Evolutionary conservation across 2,888 invertebrate genomes (phyloP).

Genomic region (Idaea dimidiata): DNA sequence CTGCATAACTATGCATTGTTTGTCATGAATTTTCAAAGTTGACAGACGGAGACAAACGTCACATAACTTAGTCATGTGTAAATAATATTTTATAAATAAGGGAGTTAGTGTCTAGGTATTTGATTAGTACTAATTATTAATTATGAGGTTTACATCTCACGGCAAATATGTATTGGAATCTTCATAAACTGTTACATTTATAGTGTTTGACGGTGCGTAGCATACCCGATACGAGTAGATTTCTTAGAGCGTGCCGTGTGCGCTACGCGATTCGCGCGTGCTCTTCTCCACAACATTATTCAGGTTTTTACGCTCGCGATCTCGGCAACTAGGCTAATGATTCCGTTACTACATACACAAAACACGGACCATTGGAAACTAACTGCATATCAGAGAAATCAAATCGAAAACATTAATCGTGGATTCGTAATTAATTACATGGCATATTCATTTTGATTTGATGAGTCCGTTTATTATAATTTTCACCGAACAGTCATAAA

Average conservation of each 20-base stretch:
- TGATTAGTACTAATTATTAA: background rate
- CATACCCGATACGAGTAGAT: conserved; percentile 13
- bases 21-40: too few species aligned
- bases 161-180: conserved; percentile 13
- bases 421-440: conserved; percentile 11
- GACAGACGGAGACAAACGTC: too few species aligned
- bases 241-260: conserved; percentile 29
- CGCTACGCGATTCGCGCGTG: conserved; percentile 34
- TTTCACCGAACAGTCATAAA: background rate
- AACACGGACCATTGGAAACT: conserved; percentile 66
- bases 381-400: conserved; percentile 56
- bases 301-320: conserved; percentile 70
- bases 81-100: too few species aligned
- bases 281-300: conserved; percentile 57
- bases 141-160: background rate
- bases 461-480: background rate
- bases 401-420: conserved; percentile 29
- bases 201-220: conserved; percentile 41
- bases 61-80: too few species aligned
- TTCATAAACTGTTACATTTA: conserved; percentile 25
- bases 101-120: background rate
- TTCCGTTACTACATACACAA: conserved; percentile 76
- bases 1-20: too few species aligned
- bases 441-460: background rate
- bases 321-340: conserved; percentile 72